Base-by-base conservation (phyloP, 1,140 invertebrate genomes). In the Drosophila sp. region DNA sequence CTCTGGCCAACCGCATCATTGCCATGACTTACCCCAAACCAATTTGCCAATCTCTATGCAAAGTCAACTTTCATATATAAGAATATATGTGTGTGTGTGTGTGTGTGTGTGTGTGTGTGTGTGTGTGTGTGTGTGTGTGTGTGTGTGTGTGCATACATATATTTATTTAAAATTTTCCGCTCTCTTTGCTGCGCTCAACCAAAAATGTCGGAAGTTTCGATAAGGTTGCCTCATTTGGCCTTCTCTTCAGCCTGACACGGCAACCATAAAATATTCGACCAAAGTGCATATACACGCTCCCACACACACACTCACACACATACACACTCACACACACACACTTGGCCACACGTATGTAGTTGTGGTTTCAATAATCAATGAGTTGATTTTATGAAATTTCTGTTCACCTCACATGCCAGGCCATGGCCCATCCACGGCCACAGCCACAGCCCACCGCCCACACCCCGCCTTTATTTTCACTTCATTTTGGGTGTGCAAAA, bases 351-450 rank as follows among this genome's bases (percentile, higher is more conserved):
- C 67, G 44, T 75, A 87, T 79, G 82, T 80, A 76, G 79, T 72
- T 87, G 83, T 64, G 83, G 83, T 89, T 87, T 87, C 76, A 80
- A 87, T 87, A 87, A 87, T 87, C 83, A 87, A 87, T 87, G 83
- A 89, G 83, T 87, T 87, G 83, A 87, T 87, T 87, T 87, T 87
- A 87, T 87, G 84, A 87, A 87, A 76, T 87, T 70, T 79, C 50
- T 72, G 70, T 73, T 54, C 64, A 54, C 66, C 72, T 55, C 77
- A 55, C 29, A 56, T 32, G 30, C 61, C 30, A 41, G 35, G 38
- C 65, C 50, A 32, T 56, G 50, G 57, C 69, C 62, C 70, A 44
- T 56, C 44, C 44, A 25, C 44, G 7, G 4, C n/a, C n/a, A n/a
- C n/a, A n/a, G n/a, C n/a, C n/a, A n/a, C n/a, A n/a, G n/a, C 25